phyloP scores from a whole-genome alignment of 2,888 invertebrate species.

The Melanostoma scalare region DNA sequence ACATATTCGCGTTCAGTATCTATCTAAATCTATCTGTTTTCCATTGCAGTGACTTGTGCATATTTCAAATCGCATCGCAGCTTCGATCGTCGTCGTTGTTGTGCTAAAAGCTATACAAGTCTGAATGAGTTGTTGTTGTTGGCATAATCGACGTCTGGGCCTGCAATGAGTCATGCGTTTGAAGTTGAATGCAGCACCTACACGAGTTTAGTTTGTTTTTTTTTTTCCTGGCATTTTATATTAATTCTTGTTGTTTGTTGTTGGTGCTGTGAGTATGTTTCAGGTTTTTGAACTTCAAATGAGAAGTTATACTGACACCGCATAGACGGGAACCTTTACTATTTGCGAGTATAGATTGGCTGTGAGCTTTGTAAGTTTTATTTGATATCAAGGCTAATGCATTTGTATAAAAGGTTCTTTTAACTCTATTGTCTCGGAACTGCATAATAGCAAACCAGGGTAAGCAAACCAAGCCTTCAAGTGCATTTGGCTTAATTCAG shows the following conservation, averaged over 20 bases:
- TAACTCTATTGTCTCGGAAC: neutral
- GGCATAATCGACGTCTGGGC: slow-evolving; percentile 70
- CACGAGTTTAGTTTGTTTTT: slow-evolving; percentile 38
- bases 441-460: neutral
- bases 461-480: neutral
- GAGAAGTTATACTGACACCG: slow-evolving; percentile 40
- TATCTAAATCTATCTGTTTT: slow-evolving; percentile 68
- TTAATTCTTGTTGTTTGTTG: neutral
- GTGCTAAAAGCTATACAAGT: slow-evolving; percentile 30
- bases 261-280: slow-evolving; percentile 26
- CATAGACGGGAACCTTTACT: slow-evolving; percentile 39
- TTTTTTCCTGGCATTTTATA: neutral
- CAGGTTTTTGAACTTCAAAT: slow-evolving; percentile 71
- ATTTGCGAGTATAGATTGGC: slow-evolving; percentile 9
- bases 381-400: slow-evolving; percentile 22
- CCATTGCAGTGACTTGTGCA: slow-evolving; percentile 68
- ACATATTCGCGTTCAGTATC: slow-evolving; percentile 68
- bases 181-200: slow-evolving; percentile 64
- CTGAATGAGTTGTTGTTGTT: slow-evolving; percentile 33
- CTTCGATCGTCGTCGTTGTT: slow-evolving; percentile 23
- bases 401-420: slow-evolving; percentile 9
- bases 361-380: slow-evolving; percentile 4
- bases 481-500: slow-evolving; percentile 36
- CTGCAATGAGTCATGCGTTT: slow-evolving; percentile 63
- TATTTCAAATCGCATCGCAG: slow-evolving; percentile 69